Evolutionary conservation across 2,888 invertebrate species (phyloP).

Genomic region (Dolichomitus sp.): DNA sequence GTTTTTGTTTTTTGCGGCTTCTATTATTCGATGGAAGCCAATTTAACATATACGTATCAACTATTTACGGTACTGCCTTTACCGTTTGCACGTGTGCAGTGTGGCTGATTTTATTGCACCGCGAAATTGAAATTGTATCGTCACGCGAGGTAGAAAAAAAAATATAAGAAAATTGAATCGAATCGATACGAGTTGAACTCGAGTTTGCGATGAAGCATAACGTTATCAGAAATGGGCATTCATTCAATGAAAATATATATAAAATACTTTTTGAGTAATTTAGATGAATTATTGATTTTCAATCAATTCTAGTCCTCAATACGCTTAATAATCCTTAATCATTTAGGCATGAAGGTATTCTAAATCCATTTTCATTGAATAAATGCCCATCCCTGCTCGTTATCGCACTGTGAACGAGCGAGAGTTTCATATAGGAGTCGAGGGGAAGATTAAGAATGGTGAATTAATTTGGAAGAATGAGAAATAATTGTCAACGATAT

Average conservation of each 20-base stretch:
- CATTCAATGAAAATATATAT: too few species aligned
- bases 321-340: too few species aligned
- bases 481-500: neutral
- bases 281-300: too few species aligned
- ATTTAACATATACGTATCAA: neutral
- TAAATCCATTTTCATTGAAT: too few species aligned
- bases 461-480: neutral
- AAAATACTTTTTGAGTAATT: too few species aligned
- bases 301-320: too few species aligned
- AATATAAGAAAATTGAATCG: slow-evolving; percentile 15
- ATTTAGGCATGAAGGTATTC: too few species aligned
- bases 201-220: neutral
- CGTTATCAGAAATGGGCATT: slow-evolving; percentile 13
- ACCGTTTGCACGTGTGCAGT: neutral
- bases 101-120: slow-evolving; percentile 29
- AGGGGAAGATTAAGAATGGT: neutral
- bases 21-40: neutral
- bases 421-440: neutral
- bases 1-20: neutral
- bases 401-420: slow-evolving; percentile 3
- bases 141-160: slow-evolving; percentile 5
- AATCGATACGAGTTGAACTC: neutral
- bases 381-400: neutral
- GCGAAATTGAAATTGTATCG: slow-evolving; percentile 21
- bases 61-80: neutral